These are phyloP conservation scores for Bufo gargarizans DNA, from an alignment of 2,113 vertebrate genomes.

Conservation along the genomic window DNA sequence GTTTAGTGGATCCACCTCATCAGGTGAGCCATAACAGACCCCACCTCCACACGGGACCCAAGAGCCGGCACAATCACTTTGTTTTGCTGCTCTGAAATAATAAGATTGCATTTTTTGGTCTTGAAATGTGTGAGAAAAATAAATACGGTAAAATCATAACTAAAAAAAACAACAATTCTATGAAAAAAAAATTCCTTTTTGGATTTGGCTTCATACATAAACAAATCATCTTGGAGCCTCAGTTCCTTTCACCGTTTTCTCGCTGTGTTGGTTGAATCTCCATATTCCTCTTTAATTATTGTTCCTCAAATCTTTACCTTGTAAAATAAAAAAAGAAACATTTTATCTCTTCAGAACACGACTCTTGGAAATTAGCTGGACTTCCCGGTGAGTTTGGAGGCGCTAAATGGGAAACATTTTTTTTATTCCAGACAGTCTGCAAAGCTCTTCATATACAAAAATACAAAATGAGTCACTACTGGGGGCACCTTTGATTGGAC, in stretches of 20 bases:
- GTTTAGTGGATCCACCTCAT: no score
- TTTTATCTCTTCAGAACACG: conserved; percentile 25
- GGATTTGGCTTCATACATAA: no score
- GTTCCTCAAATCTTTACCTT: background rate
- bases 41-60: no score
- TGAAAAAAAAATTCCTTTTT: no score
- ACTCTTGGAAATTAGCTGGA: background rate
- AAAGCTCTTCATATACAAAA: background rate
- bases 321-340: conserved; percentile 3
- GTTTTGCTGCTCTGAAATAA: no score
- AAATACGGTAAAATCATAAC: no score
- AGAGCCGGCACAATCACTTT: no score
- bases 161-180: no score
- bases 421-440: background rate
- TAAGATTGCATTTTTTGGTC: no score
- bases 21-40: no score
- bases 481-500: conserved; percentile 24
- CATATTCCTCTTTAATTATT: background rate
- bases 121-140: no score
- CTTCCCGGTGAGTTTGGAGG: background rate
- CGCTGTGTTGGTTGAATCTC: no score
- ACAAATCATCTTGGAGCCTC: background rate
- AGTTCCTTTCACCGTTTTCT: background rate
- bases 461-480: background rate
- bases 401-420: conserved; percentile 17